phyloP scores from a whole-genome alignment of 2,888 invertebrate species.

The Drosophila lacicola region DNA sequence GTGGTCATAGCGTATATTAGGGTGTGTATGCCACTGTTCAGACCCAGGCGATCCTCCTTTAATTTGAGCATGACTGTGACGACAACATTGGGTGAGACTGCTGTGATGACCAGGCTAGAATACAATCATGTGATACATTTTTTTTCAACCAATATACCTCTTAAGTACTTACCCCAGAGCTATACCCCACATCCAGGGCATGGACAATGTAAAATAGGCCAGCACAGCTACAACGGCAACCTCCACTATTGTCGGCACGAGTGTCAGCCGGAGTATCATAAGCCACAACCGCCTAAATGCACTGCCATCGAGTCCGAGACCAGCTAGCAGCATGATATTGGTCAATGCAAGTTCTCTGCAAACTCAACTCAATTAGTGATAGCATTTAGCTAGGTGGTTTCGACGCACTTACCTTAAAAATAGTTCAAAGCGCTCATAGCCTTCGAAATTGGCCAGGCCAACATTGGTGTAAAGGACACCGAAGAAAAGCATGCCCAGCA shows the following conservation, averaged over 20 bases:
- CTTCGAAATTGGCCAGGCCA: constrained; percentile 85
- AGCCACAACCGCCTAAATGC: constrained; percentile 87
- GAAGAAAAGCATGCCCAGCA: constrained; percentile 88
- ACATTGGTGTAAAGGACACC: constrained; percentile 87
- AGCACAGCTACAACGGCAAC: constrained; percentile 86
- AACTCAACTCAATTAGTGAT: neutral
- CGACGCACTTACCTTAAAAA: constrained; percentile 85
- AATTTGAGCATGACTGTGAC: constrained; percentile 89
- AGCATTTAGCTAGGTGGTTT: too few relatives aligned
- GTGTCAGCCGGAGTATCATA: constrained; percentile 86
- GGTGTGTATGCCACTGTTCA: constrained; percentile 91
- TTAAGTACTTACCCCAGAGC: constrained; percentile 85
- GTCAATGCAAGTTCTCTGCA: constrained; percentile 88
- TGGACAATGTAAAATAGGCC: constrained; percentile 86
- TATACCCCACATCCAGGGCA: constrained; percentile 88
- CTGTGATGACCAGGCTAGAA: constrained; percentile 87
- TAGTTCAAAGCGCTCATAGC: constrained; percentile 85
- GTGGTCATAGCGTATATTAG: constrained; percentile 87
- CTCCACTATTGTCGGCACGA: constrained; percentile 88
- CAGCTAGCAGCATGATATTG: constrained; percentile 88
- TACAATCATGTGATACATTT: constrained; percentile 10
- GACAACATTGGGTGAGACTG: constrained; percentile 91
- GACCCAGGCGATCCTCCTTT: constrained; percentile 87
- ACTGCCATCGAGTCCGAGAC: constrained; percentile 87
- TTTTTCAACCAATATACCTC: neutral